These are phyloP conservation scores for Montifringilla adamsi DNA, from an alignment of 2,113 vertebrate species.

Conservation along the genomic window DNA sequence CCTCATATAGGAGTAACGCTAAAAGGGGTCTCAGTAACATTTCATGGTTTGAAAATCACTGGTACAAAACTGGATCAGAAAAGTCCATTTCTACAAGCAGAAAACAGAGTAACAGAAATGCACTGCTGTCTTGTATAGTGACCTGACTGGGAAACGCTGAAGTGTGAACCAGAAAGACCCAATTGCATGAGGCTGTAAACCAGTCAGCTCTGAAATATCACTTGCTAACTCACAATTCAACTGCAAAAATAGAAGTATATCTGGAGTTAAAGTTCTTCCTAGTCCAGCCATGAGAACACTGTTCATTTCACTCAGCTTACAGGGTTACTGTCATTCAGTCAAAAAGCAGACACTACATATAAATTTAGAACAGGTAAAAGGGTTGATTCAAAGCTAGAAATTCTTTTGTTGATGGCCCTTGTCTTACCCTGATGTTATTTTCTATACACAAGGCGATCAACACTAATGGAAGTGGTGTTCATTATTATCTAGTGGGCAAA, in stretches of 20 bases:
- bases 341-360: neutral
- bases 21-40: neutral
- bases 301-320: neutral
- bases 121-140: neutral
- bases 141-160: neutral
- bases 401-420: neutral
- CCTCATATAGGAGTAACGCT: neutral
- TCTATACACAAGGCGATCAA: neutral
- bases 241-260: neutral
- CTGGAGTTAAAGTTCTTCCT: neutral
- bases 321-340: neutral
- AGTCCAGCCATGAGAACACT: neutral
- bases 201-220: neutral
- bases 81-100: neutral
- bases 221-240: neutral
- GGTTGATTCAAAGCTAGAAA: neutral
- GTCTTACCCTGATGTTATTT: neutral
- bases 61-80: neutral
- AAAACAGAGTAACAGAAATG: neutral
- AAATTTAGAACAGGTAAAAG: neutral
- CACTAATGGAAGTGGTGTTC: neutral
- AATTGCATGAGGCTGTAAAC: neutral
- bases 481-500: neutral
- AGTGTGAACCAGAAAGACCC: neutral
- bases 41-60: neutral